Evolutionary conservation across 1,140 invertebrate species (phyloP).

Genomic region (Coenobita brevimanus): DNA sequence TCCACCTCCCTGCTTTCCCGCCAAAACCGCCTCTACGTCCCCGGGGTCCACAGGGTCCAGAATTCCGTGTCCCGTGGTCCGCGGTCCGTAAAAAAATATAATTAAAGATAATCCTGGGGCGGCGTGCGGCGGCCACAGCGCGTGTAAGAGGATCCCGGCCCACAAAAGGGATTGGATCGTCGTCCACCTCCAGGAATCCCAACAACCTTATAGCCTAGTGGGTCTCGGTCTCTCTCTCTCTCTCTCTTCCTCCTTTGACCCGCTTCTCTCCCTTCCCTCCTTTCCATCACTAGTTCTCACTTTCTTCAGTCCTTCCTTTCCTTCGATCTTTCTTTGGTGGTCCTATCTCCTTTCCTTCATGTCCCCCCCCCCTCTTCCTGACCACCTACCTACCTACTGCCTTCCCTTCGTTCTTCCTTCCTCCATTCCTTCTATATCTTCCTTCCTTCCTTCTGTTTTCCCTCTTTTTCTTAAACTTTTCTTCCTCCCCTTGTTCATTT

Average conservation of each 20-base stretch:
- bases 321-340: background rate
- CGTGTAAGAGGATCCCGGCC: conserved; percentile 21
- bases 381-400: too few relatives aligned
- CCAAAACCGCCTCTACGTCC: background rate
- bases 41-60: background rate
- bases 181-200: conserved; percentile 1
- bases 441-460: too few relatives aligned
- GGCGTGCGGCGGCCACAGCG: background rate
- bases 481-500: too few relatives aligned
- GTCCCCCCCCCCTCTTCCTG: too few relatives aligned
- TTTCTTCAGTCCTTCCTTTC: background rate
- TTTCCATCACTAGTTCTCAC: background rate
- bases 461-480: too few relatives aligned
- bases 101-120: conserved; percentile 21
- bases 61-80: background rate
- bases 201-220: background rate
- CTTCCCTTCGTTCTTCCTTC: too few relatives aligned
- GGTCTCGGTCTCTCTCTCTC: conserved; percentile 6
- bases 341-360: too few relatives aligned
- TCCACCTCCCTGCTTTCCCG: background rate
- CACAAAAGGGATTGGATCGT: background rate
- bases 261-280: background rate
- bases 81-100: conserved; percentile 33
- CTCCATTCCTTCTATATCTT: too few relatives aligned
- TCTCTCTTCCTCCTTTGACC: conserved; percentile 1